These are phyloP conservation scores for Cerceris ruficornis DNA, from an alignment of 2,888 invertebrate species.

Conservation along the genomic window DNA sequence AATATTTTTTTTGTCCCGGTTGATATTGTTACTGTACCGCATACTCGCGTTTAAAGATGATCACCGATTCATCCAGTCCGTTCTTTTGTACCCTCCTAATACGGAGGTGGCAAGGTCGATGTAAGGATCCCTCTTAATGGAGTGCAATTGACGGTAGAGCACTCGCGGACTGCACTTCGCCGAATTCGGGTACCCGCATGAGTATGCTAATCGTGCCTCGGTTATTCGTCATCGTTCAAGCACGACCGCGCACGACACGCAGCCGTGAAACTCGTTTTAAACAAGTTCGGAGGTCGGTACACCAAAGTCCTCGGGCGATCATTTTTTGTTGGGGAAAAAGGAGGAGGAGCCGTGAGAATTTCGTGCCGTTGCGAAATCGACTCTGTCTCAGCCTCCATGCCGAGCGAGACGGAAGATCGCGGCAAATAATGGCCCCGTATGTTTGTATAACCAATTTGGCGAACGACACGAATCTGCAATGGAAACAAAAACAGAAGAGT, in stretches of 20 bases:
- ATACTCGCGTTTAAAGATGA: conserved; percentile 15
- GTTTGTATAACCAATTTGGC: conserved; percentile 7
- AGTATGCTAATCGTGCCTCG: conserved; percentile 64
- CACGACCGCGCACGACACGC: conserved; percentile 28
- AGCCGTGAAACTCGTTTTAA: conserved; percentile 59
- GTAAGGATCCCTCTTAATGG: conserved; percentile 51
- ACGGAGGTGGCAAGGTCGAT: conserved; percentile 53
- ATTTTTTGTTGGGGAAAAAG: conserved; percentile 37
- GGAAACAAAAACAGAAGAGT: background rate
- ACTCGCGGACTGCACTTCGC: conserved; percentile 76
- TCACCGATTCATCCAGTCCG: conserved; percentile 30
- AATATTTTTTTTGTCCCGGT: background rate
- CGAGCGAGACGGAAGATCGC: conserved; percentile 2
- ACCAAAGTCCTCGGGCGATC: conserved; percentile 39
- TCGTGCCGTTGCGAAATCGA: conserved; percentile 31
- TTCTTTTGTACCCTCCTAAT: conserved; percentile 41
- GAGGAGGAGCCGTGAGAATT: conserved; percentile 41
- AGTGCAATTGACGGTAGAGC: conserved; percentile 75
- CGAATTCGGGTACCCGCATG: conserved; percentile 64
- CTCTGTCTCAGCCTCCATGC: conserved; percentile 9
- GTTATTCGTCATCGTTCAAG: conserved; percentile 58
- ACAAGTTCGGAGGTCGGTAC: conserved; percentile 55
- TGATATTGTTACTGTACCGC: conserved; percentile 6
- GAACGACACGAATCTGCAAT: background rate
- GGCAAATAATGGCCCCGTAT: conserved; percentile 1